Evolutionary conservation across 2,113 vertebrate species (phyloP), one percentile per base, ranked within the genome.

Genomic region (Tiliqua scincoides): DNA sequence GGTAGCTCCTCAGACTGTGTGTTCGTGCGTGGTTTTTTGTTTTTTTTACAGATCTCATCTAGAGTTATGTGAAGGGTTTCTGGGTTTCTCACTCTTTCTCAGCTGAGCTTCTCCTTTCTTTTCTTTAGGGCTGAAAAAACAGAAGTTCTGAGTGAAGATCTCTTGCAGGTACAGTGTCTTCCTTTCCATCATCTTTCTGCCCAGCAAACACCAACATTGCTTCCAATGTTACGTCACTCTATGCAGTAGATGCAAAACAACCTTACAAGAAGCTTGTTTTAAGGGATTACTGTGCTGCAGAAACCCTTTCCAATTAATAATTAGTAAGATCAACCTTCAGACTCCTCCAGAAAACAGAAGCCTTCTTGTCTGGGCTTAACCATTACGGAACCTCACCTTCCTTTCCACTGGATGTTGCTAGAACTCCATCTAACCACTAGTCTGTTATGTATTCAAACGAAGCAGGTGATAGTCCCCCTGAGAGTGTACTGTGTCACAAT

Each of bases 61-160:
- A 57, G 11, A 52, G n/a, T 12, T 20, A 8, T 20, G 74, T n/a
- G 54, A 52, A 27, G 14, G 1, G 48, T 32, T 76, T n/a, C 18
- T 2, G 1, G 15, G 12, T 63, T 52, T 0, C 0, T 79, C 62
- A 9, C 0, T 0, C 0, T 3, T 27, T 18, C 35, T 15, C 25
- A n/a, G n/a, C n/a, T n/a, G n/a, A n/a, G n/a, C 61, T 74, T 23
- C 88, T 18, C 7, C 32, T 30, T 68, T 52, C 86, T 90, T 93
- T 85, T 32, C 82, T 87, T 93, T 93, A 99, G 98, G 94, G 98
- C 98, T 25, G 98, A 99, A 95, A 99, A 99, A 97, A 99, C 98
- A 0, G 98, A 99, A 95, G 98, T 99, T 90, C 79, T 99, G 90
- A 98, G 97, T 0, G 98, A 99, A 67, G 98, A 99, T 93, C 98